Percentiles rank a stretch among this genome's conserved stretches.
Conservation (phyloP, 2,888 invertebrate genomes). For the Mythimna pallens region DNA sequence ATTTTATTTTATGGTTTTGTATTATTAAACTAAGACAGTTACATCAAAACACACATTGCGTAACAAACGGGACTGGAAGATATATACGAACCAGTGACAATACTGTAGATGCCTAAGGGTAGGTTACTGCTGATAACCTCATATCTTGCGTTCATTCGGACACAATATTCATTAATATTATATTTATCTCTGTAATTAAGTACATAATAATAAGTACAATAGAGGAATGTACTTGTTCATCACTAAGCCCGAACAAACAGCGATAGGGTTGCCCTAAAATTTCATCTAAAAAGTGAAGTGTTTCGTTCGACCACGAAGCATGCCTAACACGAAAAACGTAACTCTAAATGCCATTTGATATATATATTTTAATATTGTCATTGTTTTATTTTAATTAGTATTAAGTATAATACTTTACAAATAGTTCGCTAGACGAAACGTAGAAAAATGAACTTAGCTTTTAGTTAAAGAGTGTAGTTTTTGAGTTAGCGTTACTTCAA, state of each 20-base stretch:
- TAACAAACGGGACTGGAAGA: slow-evolving; percentile 88
- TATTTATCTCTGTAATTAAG: slow-evolving; percentile 53
- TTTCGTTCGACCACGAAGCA: slow-evolving; percentile 82
- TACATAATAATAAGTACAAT: slow-evolving; percentile 67
- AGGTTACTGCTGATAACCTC: slow-evolving; percentile 61
- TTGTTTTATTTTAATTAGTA: slow-evolving; percentile 86
- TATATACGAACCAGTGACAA: slow-evolving; percentile 83
- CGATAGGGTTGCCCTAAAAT: slow-evolving; percentile 75
- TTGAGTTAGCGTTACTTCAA: slow-evolving; percentile 73
- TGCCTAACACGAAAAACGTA: slow-evolving; percentile 85
- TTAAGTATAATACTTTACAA: slow-evolving; percentile 83
- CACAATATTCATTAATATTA: slow-evolving; percentile 36
- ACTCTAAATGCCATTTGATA: slow-evolving; percentile 86
- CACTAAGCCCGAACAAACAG: slow-evolving; percentile 72
- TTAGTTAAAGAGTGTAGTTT: slow-evolving; percentile 67
- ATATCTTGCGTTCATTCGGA: slow-evolving; percentile 65
- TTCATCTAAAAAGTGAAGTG: slow-evolving; percentile 73
- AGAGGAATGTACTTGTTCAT: slow-evolving; percentile 61
- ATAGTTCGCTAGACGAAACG: slow-evolving; percentile 81
- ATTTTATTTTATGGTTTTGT: slow-evolving; percentile 86
- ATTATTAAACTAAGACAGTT: slow-evolving; percentile 85
- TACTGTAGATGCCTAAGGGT: slow-evolving; percentile 72
- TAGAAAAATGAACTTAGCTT: slow-evolving; percentile 79
- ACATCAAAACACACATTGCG: slow-evolving; percentile 89
- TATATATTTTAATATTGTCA: slow-evolving; percentile 89